Base-by-base conservation (phyloP, 2,113 vertebrate genomes). In the Ameiurus melas region DNA sequence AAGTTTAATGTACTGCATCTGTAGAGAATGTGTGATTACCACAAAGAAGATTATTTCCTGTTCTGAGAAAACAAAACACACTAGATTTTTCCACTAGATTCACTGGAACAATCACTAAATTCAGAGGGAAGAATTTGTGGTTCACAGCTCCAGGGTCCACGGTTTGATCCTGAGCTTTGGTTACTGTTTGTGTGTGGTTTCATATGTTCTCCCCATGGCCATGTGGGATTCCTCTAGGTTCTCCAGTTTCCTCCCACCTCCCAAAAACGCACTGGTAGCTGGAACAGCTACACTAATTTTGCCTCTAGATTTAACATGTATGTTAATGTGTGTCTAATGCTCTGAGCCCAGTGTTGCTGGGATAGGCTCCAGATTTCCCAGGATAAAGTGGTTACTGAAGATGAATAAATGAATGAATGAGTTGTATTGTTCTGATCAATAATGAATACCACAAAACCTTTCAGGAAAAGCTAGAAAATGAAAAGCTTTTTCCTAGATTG, bases 51-150 rank as follows among this genome's bases (percentile, higher is more conserved):
- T 0, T 43, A 55, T 53, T 80, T 36, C 30, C 30, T 12, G 16
- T 33, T 36, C 17, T 13, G 30, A 20, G 17, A 39, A 36, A 82
- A n/a, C 16, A 57, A 4, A 19, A 33, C 20, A 33, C 6, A 58
- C 3, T 5, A 33, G 4, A 13, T 13, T 7, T 36, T 82, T 82
- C 27, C 47, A 53, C 14, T 30, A n/a, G 27, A 78, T 47, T 77
- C 20, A 77, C 39, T 47, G 73, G 73, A 77, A 47, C 68, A 36
- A 6, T 71, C 1, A 33, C 3, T 47, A 12, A 78, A 58, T 81
- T 81, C 78, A 58, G 8, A 57, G 30, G n/a, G 17, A 81, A 30
- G n/a, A 81, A 81, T 58, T 19, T 81, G n/a, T 81, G 53, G 78
- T 9, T 81, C n/a, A 81, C 77, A 58, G 78, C 53, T 81, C 51